Evolutionary conservation across 1,140 invertebrate species (phyloP), one percentile per base, ranked within the genome.

Genomic region (Sminthurinus signatus): DNA sequence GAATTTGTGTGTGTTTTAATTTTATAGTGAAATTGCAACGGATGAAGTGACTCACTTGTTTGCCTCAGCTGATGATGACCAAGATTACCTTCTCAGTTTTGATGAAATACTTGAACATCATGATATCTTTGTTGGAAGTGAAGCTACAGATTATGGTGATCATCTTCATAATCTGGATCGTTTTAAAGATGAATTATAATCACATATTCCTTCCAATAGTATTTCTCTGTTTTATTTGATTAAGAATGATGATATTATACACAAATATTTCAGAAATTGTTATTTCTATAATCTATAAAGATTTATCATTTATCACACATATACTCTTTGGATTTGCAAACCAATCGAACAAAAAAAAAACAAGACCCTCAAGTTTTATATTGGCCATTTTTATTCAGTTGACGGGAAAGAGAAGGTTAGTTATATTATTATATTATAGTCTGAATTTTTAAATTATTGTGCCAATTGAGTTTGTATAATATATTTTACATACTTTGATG

Each of bases 101-200:
- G 79, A 88, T 8, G 96, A 98, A 81, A 86, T 98, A 54, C 75
- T 96, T 0, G 82, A 86, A 19, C 88, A 94, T 75, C 87, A 96
- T 75, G 88, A 95, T 65, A 83, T 87, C 43, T 98, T 98, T 79
- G 93, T 98, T 17, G 93, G 94, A 17, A 95, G 91, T 75, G 93
- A 97, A 81, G 93, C 88, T 0, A 95, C 93, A n/a, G 91, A 95
- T 75, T 96, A 92, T 78, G 93, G 92, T 2, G 86, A 93, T 74
- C 89, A 94, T 76, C 81, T 95, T 42, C 83, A 88, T 55, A 86
- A 88, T 71, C 83, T 89, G 58, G 86, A 90, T 63, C 81, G 84
- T 70, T 89, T 91, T 72, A 78, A 83, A 61, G 90, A 93, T 73
- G 91, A 93, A 78, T 82, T 94, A 46, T 93, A 80, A 65, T 50